A percentile compares a stretch with the other conserved stretches of the same genome.
phyloP scores from a whole-genome alignment of 2,888 invertebrate genomes.

The Anthophora plumipes region DNA sequence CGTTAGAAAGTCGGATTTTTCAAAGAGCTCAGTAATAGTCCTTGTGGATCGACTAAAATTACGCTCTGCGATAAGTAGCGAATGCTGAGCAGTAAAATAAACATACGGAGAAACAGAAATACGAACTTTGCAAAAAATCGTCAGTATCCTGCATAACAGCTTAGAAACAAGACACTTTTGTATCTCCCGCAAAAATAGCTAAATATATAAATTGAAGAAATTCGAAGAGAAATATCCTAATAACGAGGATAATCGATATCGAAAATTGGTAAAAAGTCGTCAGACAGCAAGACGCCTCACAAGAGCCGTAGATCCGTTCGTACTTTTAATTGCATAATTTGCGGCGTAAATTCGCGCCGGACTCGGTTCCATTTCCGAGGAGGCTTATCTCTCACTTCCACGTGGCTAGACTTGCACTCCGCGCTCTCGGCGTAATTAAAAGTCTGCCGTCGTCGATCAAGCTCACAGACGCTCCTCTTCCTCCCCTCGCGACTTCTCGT shows the following conservation, averaged over 20 bases:
- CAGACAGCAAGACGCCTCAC: constrained; percentile 53
- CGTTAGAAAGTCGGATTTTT: too few species aligned
- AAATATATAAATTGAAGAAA: too few species aligned
- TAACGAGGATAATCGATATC: constrained; percentile 24
- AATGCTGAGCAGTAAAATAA: too few species aligned
- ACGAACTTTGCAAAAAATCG: too few species aligned
- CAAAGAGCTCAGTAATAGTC: too few species aligned
- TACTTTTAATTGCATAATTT: constrained; percentile 73
- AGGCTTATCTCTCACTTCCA: constrained; percentile 70
- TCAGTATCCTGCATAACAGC: too few species aligned
- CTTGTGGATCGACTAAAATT: too few species aligned
- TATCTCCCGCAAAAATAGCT: too few species aligned
- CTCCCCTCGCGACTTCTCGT: constrained; percentile 50
- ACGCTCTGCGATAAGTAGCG: too few species aligned
- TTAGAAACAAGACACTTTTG: too few species aligned
- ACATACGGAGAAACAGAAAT: too few species aligned
- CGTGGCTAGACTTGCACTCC: constrained; percentile 61
- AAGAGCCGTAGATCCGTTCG: constrained; percentile 50
- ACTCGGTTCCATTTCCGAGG: constrained; percentile 57
- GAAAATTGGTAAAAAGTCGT: constrained; percentile 40
- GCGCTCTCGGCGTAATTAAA: constrained; percentile 77
- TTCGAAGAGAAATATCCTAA: background rate
- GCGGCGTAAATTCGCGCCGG: constrained; percentile 63
- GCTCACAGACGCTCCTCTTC: constrained; percentile 28
- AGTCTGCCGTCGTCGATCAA: constrained; percentile 76